Evolutionary conservation across 2,888 invertebrate genomes (phyloP).

Genomic region (Rhagonycha lutea): DNA sequence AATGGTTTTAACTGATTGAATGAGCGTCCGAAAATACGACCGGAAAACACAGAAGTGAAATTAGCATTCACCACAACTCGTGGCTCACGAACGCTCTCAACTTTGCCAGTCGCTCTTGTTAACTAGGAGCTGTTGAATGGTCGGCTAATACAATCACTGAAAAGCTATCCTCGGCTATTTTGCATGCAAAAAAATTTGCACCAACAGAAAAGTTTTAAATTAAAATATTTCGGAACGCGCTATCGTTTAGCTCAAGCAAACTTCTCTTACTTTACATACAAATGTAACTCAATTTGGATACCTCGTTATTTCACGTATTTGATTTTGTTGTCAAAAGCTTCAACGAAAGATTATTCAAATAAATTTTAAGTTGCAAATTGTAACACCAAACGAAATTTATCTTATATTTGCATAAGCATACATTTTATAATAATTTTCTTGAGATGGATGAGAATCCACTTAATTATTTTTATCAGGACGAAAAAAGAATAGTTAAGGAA

Average conservation of each 20-base stretch:
- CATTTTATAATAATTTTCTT: not conserved
- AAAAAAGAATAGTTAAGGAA: not conserved
- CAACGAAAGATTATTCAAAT: not conserved
- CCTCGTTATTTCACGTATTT: not conserved
- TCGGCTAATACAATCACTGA: not conserved
- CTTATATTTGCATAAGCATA: not conserved
- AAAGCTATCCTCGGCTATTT: not conserved
- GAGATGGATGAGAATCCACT: not conserved
- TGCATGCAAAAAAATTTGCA: not conserved
- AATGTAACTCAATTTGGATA: not conserved
- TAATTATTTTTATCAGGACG: not conserved
- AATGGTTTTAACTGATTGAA: not conserved
- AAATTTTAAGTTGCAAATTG: not conserved
- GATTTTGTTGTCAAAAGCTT: not conserved
- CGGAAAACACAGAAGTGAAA: not conserved
- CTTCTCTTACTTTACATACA: not conserved
- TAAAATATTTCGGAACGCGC: not conserved
- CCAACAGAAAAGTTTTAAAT: not conserved
- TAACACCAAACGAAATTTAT: not conserved
- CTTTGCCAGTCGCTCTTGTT: not conserved
- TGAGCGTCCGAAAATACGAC: too few relatives aligned
- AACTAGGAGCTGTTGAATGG: not conserved
- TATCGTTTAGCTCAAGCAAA: not conserved
- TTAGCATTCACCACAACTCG: not conserved
- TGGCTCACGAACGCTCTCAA: not conserved